Evolutionary conservation across 1,140 invertebrate genomes (phyloP), one percentile per base, ranked within the genome.

Genomic region (Atta colombica): DNA sequence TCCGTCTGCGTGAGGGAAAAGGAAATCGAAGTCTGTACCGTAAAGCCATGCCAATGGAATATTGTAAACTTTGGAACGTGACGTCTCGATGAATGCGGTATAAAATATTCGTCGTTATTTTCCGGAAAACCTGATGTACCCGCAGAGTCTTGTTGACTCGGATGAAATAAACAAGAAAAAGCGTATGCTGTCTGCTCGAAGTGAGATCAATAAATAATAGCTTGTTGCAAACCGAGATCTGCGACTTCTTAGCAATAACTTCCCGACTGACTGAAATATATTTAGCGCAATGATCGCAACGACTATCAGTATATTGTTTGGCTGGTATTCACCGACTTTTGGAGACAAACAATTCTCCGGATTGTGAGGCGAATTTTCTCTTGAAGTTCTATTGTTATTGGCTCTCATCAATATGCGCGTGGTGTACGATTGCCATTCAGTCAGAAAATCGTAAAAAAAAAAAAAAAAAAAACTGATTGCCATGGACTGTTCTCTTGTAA

Each of bases 131-230:
- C 66, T 49, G 39, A 51, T 28, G 39, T 21, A 49, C 25, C 18
- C 10, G 21, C 53, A 39, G 53, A 39, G 49, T 60, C 35, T 61
- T 51, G 45, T 84, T 51, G 80, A 84, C 69, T 75, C 69, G 80
- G n/a, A n/a, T 72, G 39, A 61, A 61, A 75, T 75, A 84, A 84
- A 75, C 39, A 75, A 51, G 69, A 63, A 75, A 25, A 28, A 69
- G 2, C 66, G 14, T 69, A 69, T 6, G 66, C 68, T 12, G 28
- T 31, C 71, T n/a, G 21, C 45, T 51, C 45, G 18, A 25, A 84
- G 39, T 31, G 18, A 55, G 69, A 84, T 84, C 80, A 74, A 84
- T 84, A 84, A 84, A 61, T 84, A 75, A 84, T 84, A 75, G 69
- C 69, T 60, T 6, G 55, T 65, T 35, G 69, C 69, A 39, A 75